Conservation (phyloP, 2,797 vertebrate species). For the Siniperca scherzeri region DNA sequence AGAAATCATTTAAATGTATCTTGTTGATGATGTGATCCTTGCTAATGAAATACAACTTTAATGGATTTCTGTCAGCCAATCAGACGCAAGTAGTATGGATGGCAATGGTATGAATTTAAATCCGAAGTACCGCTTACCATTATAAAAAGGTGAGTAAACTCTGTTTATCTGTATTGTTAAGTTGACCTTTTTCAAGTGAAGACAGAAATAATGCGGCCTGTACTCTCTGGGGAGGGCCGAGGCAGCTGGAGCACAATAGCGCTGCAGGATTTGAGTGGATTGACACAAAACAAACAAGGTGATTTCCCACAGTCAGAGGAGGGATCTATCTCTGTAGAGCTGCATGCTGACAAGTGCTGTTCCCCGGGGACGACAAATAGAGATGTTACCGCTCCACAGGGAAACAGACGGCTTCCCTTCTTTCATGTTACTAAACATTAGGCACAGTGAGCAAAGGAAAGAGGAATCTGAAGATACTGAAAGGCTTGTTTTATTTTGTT, state of each 20-base stretch:
- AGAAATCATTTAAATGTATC: no score
- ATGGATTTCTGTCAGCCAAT: slow-evolving; percentile 6
- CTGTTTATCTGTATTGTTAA: slow-evolving; percentile 11
- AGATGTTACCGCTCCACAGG: slow-evolving; percentile 80
- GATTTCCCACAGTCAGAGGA: slow-evolving; percentile 75
- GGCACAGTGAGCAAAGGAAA: slow-evolving; percentile 44
- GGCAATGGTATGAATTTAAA: neutral
- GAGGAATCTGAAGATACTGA: slow-evolving; percentile 34
- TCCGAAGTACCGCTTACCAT: slow-evolving; percentile 7
- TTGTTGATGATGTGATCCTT: no score
- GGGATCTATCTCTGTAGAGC: slow-evolving; percentile 69
- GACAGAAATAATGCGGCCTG: slow-evolving; percentile 23
- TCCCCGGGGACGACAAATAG: slow-evolving; percentile 82
- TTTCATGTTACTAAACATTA: slow-evolving; percentile 75
- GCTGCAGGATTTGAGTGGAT: slow-evolving; percentile 75
- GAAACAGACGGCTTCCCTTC: slow-evolving; percentile 66
- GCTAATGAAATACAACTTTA: neutral
- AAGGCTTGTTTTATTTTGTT: slow-evolving; percentile 15
- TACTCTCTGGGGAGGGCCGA: slow-evolving; percentile 52
- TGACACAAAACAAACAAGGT: slow-evolving; percentile 83
- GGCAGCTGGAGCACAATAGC: slow-evolving; percentile 54
- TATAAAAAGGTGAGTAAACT: slow-evolving; percentile 24
- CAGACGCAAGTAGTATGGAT: neutral
- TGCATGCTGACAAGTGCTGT: slow-evolving; percentile 71
- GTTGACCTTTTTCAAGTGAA: slow-evolving; percentile 42